These are phyloP conservation scores for Cololabis saira DNA, from an alignment of 2,113 vertebrate species.

Conservation along the genomic window DNA sequence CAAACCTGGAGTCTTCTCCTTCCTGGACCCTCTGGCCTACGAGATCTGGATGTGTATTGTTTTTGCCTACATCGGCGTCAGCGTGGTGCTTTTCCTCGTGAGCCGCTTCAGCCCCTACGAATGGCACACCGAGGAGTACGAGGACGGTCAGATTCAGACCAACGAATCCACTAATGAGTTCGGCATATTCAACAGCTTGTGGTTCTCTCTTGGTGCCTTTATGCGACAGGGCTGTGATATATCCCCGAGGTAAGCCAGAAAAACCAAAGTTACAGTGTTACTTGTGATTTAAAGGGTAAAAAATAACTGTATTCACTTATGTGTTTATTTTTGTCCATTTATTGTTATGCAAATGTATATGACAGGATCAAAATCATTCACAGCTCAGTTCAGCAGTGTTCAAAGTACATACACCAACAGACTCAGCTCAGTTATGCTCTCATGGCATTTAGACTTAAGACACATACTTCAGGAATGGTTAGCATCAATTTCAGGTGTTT, in stretches of 20 bases:
- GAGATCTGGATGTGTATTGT: conserved; percentile 99
- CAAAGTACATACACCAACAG: too few relatives aligned
- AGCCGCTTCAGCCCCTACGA: conserved; percentile 99
- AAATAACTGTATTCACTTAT: not conserved
- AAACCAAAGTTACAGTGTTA: not conserved
- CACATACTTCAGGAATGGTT: too few relatives aligned
- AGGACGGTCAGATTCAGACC: conserved; percentile 98
- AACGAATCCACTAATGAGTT: conserved; percentile 99
- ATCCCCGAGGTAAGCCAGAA: conserved; percentile 90
- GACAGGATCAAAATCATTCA: too few relatives aligned
- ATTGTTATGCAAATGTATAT: not conserved
- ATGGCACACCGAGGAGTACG: conserved; percentile 99
- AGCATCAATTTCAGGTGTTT: too few relatives aligned
- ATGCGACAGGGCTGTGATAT: conserved; percentile 97
- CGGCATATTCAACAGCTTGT: conserved; percentile 99
- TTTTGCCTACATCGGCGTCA: conserved; percentile 99
- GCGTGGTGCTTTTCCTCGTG: conserved; percentile 99
- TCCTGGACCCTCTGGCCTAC: conserved; percentile 98
- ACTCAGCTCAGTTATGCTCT: too few relatives aligned
- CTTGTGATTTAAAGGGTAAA: not conserved
- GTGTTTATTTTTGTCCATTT: too few relatives aligned
- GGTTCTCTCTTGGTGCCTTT: conserved; percentile 96
- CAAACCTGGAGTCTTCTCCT: conserved; percentile 98
- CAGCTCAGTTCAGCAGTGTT: too few relatives aligned
- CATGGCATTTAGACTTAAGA: too few relatives aligned